Evolutionary conservation across 2,113 vertebrate genomes (phyloP).

Genomic region (Tetrao urogallus): DNA sequence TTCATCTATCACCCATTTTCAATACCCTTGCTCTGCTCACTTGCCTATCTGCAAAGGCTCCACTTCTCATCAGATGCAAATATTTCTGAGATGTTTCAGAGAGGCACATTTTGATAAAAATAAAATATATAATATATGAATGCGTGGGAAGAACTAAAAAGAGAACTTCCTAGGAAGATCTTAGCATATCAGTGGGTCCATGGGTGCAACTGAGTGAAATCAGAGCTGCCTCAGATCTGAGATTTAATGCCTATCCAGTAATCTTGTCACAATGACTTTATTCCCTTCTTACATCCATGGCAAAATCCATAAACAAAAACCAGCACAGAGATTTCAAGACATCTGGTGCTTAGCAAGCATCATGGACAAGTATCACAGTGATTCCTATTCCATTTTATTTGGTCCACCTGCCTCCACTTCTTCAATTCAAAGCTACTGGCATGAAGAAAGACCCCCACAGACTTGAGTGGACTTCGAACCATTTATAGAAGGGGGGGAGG

Average conservation of each 20-base stretch:
- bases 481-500: neutral
- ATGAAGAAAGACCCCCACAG: neutral
- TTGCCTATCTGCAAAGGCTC: neutral
- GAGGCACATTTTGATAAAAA: neutral
- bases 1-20: neutral
- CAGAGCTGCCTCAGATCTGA: neutral
- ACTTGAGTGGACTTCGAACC: neutral
- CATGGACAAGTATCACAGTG: accelerated
- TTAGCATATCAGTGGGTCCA: neutral
- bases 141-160: neutral
- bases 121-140: neutral
- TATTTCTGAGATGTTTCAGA: neutral
- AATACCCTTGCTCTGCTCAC: neutral
- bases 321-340: neutral
- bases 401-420: neutral
- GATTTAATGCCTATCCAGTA: neutral
- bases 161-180: neutral
- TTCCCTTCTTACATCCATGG: neutral
- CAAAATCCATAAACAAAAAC: neutral
- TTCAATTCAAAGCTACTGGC: neutral
- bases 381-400: neutral
- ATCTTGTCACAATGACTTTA: neutral
- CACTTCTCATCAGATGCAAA: neutral
- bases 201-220: neutral
- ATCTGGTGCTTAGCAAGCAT: neutral